Evolutionary conservation across 2,113 vertebrate genomes (phyloP).

Genomic region (Fukomys damarensis): DNA sequence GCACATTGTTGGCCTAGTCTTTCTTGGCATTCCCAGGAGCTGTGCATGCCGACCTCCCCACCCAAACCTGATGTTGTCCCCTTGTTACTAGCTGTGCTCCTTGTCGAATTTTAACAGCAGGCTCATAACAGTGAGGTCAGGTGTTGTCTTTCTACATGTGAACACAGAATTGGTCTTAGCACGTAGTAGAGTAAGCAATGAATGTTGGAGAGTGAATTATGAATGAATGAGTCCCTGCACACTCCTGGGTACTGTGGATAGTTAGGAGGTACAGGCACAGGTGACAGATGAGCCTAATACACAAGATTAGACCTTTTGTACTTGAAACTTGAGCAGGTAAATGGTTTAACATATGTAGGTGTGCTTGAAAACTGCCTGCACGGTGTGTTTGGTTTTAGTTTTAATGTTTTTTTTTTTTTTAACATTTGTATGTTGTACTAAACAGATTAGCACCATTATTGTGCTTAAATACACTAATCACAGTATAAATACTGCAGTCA

Average conservation of each 20-base stretch:
- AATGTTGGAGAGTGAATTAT: neutral
- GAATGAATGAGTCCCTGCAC: neutral
- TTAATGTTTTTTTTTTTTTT: slow-evolving; percentile 49
- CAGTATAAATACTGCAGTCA: neutral
- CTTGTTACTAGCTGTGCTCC: neutral
- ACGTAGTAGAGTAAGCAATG: neutral
- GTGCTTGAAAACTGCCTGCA: neutral
- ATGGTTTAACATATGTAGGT: neutral
- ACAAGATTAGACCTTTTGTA: slow-evolving; percentile 44
- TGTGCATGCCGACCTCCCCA: neutral
- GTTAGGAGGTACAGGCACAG: neutral
- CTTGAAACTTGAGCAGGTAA: slow-evolving; percentile 71
- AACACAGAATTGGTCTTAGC: neutral
- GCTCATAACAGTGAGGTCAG: neutral
- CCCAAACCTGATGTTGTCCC: too few species aligned
- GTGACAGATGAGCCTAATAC: slow-evolving; percentile 26
- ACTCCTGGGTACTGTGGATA: neutral
- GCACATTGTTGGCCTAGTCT: neutral
- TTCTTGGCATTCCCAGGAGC: neutral
- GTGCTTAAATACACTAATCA: slow-evolving; percentile 27
- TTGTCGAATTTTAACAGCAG: neutral
- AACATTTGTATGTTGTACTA: slow-evolving; percentile 9
- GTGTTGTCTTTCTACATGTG: neutral
- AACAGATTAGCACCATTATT: slow-evolving; percentile 53
- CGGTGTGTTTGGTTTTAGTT: slow-evolving; percentile 17